Evolutionary conservation across 2,113 vertebrate species (phyloP).

Genomic region (Sander vitreus): DNA sequence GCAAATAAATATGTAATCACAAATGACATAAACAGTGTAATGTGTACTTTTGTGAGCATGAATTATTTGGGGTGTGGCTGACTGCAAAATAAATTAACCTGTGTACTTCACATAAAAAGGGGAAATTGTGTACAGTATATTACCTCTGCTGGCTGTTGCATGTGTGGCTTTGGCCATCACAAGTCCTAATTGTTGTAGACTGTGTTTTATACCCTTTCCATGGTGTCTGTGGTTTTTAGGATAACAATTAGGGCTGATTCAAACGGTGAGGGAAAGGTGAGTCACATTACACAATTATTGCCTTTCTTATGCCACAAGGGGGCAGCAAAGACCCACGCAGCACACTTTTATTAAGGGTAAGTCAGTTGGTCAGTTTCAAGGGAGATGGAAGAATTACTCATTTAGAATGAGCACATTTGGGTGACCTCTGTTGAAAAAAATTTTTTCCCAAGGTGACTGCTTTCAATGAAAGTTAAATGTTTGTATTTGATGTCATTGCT

Average conservation of each 20-base stretch:
- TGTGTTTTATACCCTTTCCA: background rate
- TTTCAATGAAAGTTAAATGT: conserved; percentile 25
- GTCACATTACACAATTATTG: background rate
- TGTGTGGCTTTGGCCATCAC: too few species aligned
- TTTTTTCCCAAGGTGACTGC: conserved; percentile 10
- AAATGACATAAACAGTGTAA: too few species aligned
- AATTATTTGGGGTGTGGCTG: too few species aligned
- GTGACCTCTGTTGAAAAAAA: background rate
- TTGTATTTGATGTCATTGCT: conserved; percentile 11
- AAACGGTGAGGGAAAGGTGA: background rate
- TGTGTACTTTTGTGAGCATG: too few species aligned
- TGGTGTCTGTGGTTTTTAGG: too few species aligned
- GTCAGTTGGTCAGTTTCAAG: background rate
- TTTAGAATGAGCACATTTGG: background rate
- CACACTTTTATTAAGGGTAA: background rate
- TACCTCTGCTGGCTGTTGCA: too few species aligned
- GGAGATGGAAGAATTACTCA: background rate
- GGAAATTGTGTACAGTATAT: too few species aligned
- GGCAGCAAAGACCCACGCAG: conserved; percentile 53
- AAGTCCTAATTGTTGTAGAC: background rate
- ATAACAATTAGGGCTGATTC: background rate
- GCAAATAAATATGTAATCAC: too few species aligned
- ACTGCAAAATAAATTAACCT: too few species aligned
- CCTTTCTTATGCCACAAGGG: conserved; percentile 20
- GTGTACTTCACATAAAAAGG: too few species aligned